These are phyloP conservation scores for Girardinus metallicus DNA, from an alignment of 2,797 vertebrate species.

Conservation along the genomic window DNA sequence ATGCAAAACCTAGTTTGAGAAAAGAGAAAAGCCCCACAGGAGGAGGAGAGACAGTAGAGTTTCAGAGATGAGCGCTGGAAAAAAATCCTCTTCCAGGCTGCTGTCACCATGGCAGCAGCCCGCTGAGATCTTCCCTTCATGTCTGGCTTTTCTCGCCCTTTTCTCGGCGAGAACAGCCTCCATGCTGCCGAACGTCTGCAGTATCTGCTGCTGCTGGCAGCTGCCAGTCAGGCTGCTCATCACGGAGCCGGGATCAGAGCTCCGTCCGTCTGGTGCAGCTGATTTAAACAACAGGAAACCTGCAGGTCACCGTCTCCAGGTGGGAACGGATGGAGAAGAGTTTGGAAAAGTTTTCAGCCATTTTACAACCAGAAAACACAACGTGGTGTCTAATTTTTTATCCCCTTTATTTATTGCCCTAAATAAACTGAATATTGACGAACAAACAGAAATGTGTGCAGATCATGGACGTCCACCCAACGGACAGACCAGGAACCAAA, in stretches of 20 bases:
- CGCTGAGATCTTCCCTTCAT: constrained; percentile 31
- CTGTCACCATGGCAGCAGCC: constrained; percentile 61
- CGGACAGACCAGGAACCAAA: neutral
- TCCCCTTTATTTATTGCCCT: neutral
- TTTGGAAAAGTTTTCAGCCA: neutral
- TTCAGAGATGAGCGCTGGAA: constrained; percentile 39
- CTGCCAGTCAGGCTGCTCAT: constrained; percentile 35
- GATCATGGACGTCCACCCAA: neutral
- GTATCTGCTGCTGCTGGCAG: constrained; percentile 25
- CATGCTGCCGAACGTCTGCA: neutral
- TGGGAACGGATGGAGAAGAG: neutral
- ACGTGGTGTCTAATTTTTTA: neutral
- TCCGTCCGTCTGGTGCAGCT: neutral
- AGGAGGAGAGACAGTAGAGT: constrained; percentile 18
- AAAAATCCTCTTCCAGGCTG: constrained; percentile 39
- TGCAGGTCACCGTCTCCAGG: neutral
- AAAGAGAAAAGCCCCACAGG: neutral
- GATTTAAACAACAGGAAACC: neutral
- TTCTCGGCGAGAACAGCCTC: constrained; percentile 11
- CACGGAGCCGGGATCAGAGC: neutral
- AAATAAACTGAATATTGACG: neutral
- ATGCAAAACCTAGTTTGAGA: neutral
- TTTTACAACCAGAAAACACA: neutral
- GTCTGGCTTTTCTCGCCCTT: neutral
- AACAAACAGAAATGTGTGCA: neutral